Base-by-base conservation (phyloP, 2,888 invertebrate genomes). In the Nycteola revayana region DNA sequence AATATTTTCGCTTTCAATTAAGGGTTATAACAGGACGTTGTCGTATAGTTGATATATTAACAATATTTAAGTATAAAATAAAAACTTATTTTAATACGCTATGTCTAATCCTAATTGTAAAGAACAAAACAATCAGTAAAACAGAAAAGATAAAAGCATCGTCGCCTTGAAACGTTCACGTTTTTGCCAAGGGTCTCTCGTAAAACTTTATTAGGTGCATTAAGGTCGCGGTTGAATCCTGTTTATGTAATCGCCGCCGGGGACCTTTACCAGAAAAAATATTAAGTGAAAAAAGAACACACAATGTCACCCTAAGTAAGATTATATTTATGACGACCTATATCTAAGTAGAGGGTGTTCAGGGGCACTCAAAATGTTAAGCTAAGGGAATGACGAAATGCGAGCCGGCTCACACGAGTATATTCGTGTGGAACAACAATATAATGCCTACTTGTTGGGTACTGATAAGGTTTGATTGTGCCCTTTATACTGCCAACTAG, bases 181-280 rank as follows among this genome's bases (percentile, higher is more conserved):
- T 84, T 85, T 80, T 80, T 74, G 76, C 81, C 79, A 78, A 85
- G 87, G 86, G 84, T 80, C 80, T 73, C 66, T 85, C 87, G 81
- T 87, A 86, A 87, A 87, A 86, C 85, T 87, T 87, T 87, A 87
- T 87, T 87, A 87, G 83, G 70, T 81, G 78, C 83, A 86, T 87
- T 86, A 87, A 83, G 87, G 85, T 85, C 85, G 83, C 79, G 83
- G 86, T 86, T 85, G 86, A 84, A 85, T 86, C 86, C 85, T 87
- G 86, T 87, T 86, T 87, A 86, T 87, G 87, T 88, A 88, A 88
- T 87, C 86, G 84, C 79, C 84, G 76, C 72, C 69, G 70, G 86
- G 78, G 81, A 85, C 84, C 85, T 85, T 82, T 82, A 79, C 62
- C 75, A 75, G 71, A 75, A 77, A 84, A 86, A 86, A 87, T 86